These are phyloP conservation scores for Dinoponera quadriceps DNA, from an alignment of 1,140 invertebrate species.

Conservation along the genomic window DNA sequence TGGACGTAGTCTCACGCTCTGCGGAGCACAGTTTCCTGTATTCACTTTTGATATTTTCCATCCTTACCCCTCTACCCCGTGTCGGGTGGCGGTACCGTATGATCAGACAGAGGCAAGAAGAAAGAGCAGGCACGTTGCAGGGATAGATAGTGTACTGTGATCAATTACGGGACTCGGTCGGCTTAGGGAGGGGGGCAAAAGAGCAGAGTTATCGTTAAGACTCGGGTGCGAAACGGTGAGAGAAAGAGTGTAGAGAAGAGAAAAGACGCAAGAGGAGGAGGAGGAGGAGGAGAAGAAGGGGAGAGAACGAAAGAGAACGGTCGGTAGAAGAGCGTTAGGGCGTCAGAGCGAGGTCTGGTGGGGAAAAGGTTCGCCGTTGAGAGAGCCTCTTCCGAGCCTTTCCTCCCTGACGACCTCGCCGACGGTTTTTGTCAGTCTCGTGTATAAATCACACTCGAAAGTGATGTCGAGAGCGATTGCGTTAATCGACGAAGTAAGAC, in stretches of 20 bases:
- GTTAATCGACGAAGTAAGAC: constrained; percentile 39
- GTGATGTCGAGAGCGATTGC: constrained; percentile 32
- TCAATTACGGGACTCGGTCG: neutral
- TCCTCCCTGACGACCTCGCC: constrained; percentile 1
- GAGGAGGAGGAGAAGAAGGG: constrained; percentile 23
- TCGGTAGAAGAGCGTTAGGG: constrained; percentile 1
- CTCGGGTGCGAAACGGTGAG: neutral
- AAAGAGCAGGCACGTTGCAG: neutral
- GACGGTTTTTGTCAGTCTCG: neutral
- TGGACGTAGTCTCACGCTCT: constrained; percentile 65
- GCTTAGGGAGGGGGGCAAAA: neutral
- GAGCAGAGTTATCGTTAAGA: neutral
- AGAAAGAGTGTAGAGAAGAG: constrained; percentile 8
- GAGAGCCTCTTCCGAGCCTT: neutral
- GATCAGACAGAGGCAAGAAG: constrained; percentile 58
- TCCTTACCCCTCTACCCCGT: constrained; percentile 78
- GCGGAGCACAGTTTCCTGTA: constrained; percentile 70
- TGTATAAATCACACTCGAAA: neutral
- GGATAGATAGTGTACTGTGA: neutral
- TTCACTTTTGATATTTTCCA: constrained; percentile 68
- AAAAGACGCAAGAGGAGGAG: neutral
- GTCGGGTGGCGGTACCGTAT: constrained; percentile 73
- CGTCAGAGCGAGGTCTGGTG: neutral
- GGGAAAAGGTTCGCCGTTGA: neutral
- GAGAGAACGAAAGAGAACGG: constrained; percentile 26